A percentile compares a stretch with the other conserved stretches of the same genome.
Conservation (phyloP, 2,113 vertebrate species). For the Pseudorectes ferrugineus region DNA sequence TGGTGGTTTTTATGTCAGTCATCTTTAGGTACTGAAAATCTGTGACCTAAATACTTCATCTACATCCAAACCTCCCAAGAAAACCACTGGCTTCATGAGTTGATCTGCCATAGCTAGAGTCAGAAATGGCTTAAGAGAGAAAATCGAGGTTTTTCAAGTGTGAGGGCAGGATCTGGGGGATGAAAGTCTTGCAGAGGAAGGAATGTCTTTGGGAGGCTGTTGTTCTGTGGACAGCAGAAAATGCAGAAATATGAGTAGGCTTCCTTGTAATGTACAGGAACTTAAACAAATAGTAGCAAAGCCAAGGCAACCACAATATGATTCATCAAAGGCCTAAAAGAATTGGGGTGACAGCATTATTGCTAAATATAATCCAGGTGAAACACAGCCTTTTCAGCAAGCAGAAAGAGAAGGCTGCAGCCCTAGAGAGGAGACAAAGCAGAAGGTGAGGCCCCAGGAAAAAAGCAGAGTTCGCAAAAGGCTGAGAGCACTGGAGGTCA, state of each 20-base stretch:
- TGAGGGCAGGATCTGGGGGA: neutral
- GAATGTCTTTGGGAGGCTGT: neutral
- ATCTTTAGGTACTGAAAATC: neutral
- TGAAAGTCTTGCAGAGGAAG: neutral
- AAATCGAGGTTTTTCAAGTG: neutral
- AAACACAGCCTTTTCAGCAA: neutral
- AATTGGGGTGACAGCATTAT: neutral
- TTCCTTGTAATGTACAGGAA: constrained; percentile 45
- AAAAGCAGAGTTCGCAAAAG: neutral
- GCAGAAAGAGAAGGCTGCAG: neutral
- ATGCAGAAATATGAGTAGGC: neutral
- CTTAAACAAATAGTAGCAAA: constrained; percentile 12
- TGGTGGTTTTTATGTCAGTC: neutral
- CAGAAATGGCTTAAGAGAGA: neutral
- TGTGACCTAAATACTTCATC: neutral
- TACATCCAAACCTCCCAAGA: neutral
- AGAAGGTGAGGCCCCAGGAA: neutral
- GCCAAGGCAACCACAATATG: constrained; percentile 39
- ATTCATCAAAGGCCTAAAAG: neutral
- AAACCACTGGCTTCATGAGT: neutral
- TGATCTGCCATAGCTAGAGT: neutral
- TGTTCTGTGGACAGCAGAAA: neutral
- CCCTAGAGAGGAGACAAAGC: neutral
- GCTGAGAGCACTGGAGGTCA: neutral
- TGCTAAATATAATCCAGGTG: constrained; percentile 23